A percentile compares a stretch with the other conserved stretches of the same genome.
These are phyloP conservation scores for Gymnorhina tibicen DNA, from an alignment of 2,113 vertebrate genomes.

Conservation along the genomic window DNA sequence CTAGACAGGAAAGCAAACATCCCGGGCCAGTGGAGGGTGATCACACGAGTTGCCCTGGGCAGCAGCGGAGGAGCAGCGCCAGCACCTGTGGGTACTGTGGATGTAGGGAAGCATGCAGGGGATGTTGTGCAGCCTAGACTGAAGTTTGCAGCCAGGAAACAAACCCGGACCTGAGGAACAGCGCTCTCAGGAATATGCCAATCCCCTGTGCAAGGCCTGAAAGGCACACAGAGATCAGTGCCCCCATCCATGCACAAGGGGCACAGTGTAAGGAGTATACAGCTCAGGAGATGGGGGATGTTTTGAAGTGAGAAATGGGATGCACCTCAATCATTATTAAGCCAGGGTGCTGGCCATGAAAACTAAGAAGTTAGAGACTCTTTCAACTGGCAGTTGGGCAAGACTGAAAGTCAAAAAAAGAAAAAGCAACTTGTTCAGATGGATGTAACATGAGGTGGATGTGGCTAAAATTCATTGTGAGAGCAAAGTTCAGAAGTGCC, in stretches of 20 bases:
- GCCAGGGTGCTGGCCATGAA: not conserved
- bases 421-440: not conserved
- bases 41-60: not conserved
- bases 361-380: not conserved
- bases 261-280: not conserved
- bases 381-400: not conserved
- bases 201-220: not conserved
- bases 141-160: not conserved
- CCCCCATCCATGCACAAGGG: rapidly evolving
- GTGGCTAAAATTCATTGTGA: not conserved
- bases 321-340: not conserved
- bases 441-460: not conserved
- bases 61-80: not conserved
- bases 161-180: not conserved
- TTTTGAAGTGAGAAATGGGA: not conserved
- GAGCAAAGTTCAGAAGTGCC: not conserved
- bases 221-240: not conserved
- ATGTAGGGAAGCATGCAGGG: not conserved
- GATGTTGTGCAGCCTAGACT: not conserved
- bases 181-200: not conserved
- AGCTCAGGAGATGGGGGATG: not conserved
- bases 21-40: rapidly evolving
- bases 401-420: not conserved
- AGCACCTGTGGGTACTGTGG: not conserved
- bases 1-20: not conserved